A percentile compares a stretch with the other conserved stretches of the same genome.
Conservation (phyloP, 2,797 vertebrate species). For the Gallinago nigripennis region DNA sequence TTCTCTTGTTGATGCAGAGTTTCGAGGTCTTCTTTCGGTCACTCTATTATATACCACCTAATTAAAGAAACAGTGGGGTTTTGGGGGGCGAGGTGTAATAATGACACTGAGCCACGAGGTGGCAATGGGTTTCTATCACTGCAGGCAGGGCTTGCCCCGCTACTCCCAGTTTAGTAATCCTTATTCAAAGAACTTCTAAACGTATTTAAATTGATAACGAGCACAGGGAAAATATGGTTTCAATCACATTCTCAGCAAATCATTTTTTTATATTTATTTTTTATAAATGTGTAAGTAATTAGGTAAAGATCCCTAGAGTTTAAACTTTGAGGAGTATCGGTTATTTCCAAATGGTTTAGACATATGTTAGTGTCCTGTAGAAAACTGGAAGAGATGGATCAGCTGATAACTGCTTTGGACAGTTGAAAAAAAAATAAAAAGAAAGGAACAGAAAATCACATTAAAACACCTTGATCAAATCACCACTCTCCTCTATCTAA, state of each 20-base stretch:
- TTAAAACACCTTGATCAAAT: slow-evolving; percentile 43
- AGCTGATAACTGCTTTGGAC: slow-evolving; percentile 22
- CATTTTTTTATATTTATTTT: neutral
- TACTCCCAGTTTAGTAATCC: neutral
- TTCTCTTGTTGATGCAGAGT: neutral
- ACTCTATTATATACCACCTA: fast-evolving
- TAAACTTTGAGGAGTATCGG: slow-evolving; percentile 35
- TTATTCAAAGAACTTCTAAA: slow-evolving; percentile 14
- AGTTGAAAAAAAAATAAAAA: neutral
- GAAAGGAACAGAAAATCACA: neutral
- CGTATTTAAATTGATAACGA: slow-evolving; percentile 43
- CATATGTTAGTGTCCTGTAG: slow-evolving; percentile 39
- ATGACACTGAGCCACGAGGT: slow-evolving; percentile 40
- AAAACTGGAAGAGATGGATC: slow-evolving; percentile 59
- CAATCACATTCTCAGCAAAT: slow-evolving; percentile 53
- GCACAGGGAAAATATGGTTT: slow-evolving; percentile 37
- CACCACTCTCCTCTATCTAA: neutral
- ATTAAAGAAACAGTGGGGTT: neutral
- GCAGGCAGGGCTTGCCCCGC: neutral
- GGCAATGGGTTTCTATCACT: slow-evolving; percentile 52
- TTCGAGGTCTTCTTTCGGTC: neutral
- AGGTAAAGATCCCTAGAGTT: slow-evolving; percentile 50
- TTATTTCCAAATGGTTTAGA: slow-evolving; percentile 56
- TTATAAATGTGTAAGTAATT: slow-evolving; percentile 67
- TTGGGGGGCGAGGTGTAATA: neutral